A percentile compares a stretch with the other conserved stretches of the same genome.
phyloP scores from a whole-genome alignment of 2,797 vertebrate species.

The Craterocephalus amniculus region DNA sequence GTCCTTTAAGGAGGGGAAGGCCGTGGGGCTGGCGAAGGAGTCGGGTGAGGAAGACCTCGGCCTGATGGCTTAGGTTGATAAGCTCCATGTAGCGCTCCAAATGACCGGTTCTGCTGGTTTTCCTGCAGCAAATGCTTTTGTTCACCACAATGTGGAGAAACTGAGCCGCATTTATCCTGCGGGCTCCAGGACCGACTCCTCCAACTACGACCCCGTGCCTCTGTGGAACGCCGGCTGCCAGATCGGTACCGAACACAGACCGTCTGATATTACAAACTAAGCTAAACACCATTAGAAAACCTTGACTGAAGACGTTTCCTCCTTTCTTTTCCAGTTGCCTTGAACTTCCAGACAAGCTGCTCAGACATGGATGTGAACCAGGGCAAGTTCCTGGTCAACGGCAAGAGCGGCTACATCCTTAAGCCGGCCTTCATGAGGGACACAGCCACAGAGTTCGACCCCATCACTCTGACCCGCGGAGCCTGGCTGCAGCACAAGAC shows the following conservation, averaged over 20 bases:
- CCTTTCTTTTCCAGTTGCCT: constrained; percentile 83
- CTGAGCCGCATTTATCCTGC: constrained; percentile 94
- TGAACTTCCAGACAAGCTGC: constrained; percentile 95
- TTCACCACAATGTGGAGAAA: constrained; percentile 88
- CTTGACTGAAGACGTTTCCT: neutral
- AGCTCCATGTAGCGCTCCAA: neutral
- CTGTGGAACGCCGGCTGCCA: constrained; percentile 96
- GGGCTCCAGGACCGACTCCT: constrained; percentile 91
- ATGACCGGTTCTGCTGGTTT: neutral
- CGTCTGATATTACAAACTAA: neutral
- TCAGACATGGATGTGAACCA: constrained; percentile 92
- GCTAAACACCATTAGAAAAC: neutral
- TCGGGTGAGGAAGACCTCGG: constrained; percentile 78
- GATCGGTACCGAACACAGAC: constrained; percentile 45
- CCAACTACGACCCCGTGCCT: constrained; percentile 92
- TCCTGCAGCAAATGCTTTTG: constrained; percentile 81
- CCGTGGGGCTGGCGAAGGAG: constrained; percentile 86
- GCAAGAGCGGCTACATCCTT: constrained; percentile 91
- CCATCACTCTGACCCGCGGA: constrained; percentile 87
- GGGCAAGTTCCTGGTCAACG: constrained; percentile 91
- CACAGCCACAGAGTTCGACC: constrained; percentile 85
- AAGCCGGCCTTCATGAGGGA: constrained; percentile 91
- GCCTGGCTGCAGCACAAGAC: constrained; percentile 88
- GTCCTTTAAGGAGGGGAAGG: constrained; percentile 91
- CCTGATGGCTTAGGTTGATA: neutral